These are phyloP conservation scores for Garra rufa DNA, from an alignment of 2,113 vertebrate species.

Conservation along the genomic window DNA sequence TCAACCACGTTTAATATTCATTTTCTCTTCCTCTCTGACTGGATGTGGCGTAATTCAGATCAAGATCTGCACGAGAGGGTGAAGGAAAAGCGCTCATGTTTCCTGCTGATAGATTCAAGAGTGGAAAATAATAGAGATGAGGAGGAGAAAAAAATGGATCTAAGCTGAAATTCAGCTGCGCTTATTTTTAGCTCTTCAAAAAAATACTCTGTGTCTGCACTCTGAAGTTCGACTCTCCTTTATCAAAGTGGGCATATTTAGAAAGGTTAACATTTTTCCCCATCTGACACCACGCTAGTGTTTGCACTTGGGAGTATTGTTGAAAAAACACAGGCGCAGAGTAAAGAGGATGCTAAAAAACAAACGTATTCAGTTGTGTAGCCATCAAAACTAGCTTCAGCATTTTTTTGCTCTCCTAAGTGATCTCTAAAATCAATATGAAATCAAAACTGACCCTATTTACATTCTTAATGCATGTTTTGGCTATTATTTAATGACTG, in stretches of 20 bases:
- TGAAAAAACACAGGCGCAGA: not conserved
- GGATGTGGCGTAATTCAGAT: slow-evolving; percentile 44
- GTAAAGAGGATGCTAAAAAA: not conserved
- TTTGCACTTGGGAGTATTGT: slow-evolving; percentile 3
- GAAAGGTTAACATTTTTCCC: slow-evolving; percentile 48
- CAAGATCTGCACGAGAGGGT: slow-evolving; percentile 24
- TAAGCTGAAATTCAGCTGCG: slow-evolving; percentile 52
- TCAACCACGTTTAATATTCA: slow-evolving; percentile 48
- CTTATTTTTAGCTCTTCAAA: slow-evolving; percentile 62
- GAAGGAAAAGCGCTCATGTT: slow-evolving; percentile 46
- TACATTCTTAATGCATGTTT: too few species aligned
- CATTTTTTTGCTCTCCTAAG: not conserved
- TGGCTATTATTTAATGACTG: too few species aligned
- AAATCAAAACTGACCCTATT: not conserved
- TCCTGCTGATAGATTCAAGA: slow-evolving; percentile 57
- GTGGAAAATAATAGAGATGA: slow-evolving; percentile 47
- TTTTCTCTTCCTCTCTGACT: slow-evolving; percentile 34
- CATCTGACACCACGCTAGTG: not conserved
- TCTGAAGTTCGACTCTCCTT: slow-evolving; percentile 41
- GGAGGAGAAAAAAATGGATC: slow-evolving; percentile 45
- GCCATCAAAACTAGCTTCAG: not conserved
- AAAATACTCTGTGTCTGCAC: slow-evolving; percentile 43
- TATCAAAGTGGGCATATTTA: slow-evolving; percentile 51
- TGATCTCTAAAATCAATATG: not conserved
- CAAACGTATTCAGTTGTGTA: not conserved